Conservation (phyloP, 2,797 vertebrate species). For the Pantherophis alleghaniensis region DNA sequence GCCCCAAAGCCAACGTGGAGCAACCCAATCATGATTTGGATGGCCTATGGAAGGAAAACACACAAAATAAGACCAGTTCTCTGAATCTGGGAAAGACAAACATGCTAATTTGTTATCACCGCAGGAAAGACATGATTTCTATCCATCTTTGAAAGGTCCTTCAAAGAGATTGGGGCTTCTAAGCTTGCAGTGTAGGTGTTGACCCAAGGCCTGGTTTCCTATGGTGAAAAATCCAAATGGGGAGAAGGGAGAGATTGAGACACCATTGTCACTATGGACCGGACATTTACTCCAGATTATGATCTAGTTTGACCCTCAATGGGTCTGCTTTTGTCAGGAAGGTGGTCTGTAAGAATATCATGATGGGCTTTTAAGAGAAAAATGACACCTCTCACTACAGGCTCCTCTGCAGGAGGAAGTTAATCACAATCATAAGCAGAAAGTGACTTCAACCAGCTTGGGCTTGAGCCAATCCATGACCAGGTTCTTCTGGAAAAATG, state of each 20-base stretch:
- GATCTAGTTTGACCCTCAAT: not conserved
- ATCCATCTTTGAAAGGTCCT: not conserved
- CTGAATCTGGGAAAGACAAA: not conserved
- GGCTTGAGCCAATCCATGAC: not conserved
- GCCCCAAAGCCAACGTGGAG: not conserved
- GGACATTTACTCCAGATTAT: not conserved
- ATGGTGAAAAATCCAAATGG: not conserved
- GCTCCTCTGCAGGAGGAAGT: not conserved
- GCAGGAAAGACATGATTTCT: not conserved
- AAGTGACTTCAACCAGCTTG: not conserved
- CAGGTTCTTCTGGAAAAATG: not conserved
- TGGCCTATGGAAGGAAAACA: not conserved
- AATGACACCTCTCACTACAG: not conserved
- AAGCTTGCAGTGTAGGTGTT: not conserved
- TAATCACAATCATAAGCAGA: not conserved
- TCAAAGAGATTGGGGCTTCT: not conserved
- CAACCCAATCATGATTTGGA: constrained; percentile 7
- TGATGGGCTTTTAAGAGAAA: not conserved
- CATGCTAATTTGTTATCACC: not conserved
- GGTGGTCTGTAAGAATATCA: not conserved
- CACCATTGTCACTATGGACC: not conserved
- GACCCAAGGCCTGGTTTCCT: not conserved
- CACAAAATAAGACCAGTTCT: not conserved
- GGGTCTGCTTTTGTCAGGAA: not conserved
- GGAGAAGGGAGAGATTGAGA: not conserved